Conservation (phyloP, 2,113 vertebrate genomes). For the Bubo bubo region DNA sequence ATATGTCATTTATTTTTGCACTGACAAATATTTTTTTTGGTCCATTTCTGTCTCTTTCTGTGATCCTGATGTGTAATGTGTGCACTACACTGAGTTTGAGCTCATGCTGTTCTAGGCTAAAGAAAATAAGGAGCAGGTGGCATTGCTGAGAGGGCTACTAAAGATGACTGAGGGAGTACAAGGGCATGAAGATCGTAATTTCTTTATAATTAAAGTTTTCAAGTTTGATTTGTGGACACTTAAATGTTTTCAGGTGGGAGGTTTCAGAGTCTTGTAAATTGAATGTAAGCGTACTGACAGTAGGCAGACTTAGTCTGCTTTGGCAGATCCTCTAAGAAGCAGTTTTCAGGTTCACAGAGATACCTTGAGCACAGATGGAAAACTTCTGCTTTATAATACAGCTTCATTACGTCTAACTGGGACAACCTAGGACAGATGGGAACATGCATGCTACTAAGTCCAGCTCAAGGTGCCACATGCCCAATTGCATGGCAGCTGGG, state of each 20-base stretch:
- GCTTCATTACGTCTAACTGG: not conserved
- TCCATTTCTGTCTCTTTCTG: not conserved
- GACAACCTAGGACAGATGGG: not conserved
- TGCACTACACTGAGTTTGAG: not conserved
- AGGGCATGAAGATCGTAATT: not conserved
- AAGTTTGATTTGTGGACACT: not conserved
- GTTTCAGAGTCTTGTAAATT: not conserved
- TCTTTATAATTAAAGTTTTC: not conserved
- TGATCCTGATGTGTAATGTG: not conserved
- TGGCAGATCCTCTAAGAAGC: not conserved
- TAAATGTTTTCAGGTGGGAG: not conserved
- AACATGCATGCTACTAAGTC: not conserved
- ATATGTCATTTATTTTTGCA: not conserved
- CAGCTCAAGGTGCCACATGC: not conserved
- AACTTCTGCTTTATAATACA: not conserved
- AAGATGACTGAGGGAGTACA: not conserved
- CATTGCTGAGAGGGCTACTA: not conserved
- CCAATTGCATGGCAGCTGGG: not conserved
- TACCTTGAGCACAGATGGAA: not conserved
- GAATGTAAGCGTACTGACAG: not conserved
- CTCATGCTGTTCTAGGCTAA: not conserved
- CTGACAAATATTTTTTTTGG: not conserved
- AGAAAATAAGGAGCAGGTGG: not conserved
- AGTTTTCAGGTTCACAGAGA: not conserved
- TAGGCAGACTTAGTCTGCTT: not conserved